Conservation (phyloP, 2,113 vertebrate genomes). For the Peromyscus californicus region DNA sequence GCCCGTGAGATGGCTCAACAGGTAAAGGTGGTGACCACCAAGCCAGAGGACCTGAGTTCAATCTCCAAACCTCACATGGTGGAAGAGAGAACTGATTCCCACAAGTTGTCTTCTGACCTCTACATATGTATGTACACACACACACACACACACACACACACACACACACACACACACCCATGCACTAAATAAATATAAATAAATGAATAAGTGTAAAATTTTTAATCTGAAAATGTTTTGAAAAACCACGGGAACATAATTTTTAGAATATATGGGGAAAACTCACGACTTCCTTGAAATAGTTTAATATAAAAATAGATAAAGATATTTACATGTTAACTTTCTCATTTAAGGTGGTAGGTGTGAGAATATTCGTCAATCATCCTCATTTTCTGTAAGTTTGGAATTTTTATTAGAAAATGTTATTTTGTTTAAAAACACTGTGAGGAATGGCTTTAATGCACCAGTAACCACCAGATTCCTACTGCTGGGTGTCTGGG, state of each 20-base stretch:
- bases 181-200: neutral
- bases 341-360: slow-evolving; percentile 10
- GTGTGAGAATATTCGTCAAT: neutral
- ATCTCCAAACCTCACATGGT: neutral
- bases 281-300: neutral
- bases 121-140: neutral
- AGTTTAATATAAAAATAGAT: neutral
- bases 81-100: neutral
- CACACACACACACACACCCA: neutral
- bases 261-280: neutral
- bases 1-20: neutral
- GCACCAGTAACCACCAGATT: no score
- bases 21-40: neutral
- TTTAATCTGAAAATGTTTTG: neutral
- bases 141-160: neutral
- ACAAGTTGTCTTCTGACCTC: neutral
- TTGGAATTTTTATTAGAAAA: slow-evolving; percentile 20
- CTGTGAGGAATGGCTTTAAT: neutral
- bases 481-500: no score
- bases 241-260: slow-evolving; percentile 2
- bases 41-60: neutral
- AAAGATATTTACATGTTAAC: neutral
- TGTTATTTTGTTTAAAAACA: neutral
- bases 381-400: slow-evolving; percentile 9
- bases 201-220: neutral